Base-by-base conservation (phyloP, 2,888 invertebrate genomes). In the Hymenopus coronatus region DNA sequence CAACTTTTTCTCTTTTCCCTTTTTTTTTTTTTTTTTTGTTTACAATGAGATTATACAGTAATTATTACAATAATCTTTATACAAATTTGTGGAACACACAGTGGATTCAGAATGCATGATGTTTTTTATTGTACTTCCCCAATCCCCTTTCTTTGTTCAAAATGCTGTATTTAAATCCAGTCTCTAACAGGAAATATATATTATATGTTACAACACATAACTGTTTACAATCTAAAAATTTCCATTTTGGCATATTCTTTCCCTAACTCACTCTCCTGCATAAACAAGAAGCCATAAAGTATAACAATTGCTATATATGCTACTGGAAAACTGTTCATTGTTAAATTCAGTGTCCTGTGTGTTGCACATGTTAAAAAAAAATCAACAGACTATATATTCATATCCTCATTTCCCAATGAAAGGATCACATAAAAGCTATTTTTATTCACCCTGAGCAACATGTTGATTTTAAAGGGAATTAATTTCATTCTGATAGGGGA, bases 61-160 rank as follows among this genome's bases (percentile, higher is more conserved):
- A 15, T 88, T 88, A 83, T 88, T 88, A 88, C 83, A 88, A 84
- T 88, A 83, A 88, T 84, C 83, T n/a, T 70, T 83, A 83, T 89
- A 89, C 33, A 89, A 86, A 89, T 83, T 82, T 8, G 85, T 90
- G 89, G 90, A 90, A 90, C 90, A 90, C 90, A 90, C 89, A 90
- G 90, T 90, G 90, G 90, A 90, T 88, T 90, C 90, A 89, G 83
- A 89, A 89, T 89, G 88, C 89, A 89, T 90, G 90, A 90, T 90
- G 90, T 88, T 89, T 86, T 70, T 88, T 88, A 85, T 46, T 83
- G 40, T 40, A 40, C 40, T 84, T 85, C 28, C 84, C 84, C 30
- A 28, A 70, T 20, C 30, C 84, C 28, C 82, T 82, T 27, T 28
- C 33, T 85, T 83, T 83, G 27, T 89, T 87, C 27, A 89, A 83